phyloP scores from a whole-genome alignment of 2,113 vertebrate species.

The Nycticebus coucang region DNA sequence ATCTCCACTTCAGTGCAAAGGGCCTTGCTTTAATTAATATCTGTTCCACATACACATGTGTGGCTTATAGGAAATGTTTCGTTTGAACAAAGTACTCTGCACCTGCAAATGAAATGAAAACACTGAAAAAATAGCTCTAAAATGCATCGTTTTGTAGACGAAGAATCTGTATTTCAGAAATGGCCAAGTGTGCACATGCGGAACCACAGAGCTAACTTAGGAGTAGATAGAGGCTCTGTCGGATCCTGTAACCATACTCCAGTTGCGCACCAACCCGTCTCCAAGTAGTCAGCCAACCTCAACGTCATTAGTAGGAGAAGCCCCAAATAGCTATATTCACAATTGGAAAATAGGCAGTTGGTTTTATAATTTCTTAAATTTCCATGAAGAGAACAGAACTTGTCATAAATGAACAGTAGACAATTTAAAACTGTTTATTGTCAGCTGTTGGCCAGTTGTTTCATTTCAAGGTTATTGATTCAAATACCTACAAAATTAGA shows the following conservation, averaged over 20 bases:
- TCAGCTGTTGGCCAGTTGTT: conserved; percentile 4
- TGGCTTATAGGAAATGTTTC: background rate
- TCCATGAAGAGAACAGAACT: background rate
- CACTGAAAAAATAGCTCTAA: background rate
- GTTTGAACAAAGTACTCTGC: background rate
- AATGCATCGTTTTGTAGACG: background rate
- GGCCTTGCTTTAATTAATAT: background rate
- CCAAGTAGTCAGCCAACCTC: background rate
- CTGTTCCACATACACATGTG: background rate
- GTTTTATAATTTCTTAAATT: background rate
- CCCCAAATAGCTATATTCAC: background rate
- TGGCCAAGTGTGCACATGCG: fast-evolving
- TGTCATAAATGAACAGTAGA: background rate
- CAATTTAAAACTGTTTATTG: background rate
- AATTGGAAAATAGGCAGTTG: background rate
- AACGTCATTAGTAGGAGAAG: background rate
- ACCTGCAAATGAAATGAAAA: background rate
- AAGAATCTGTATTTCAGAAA: background rate
- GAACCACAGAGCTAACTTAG: background rate
- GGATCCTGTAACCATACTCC: background rate
- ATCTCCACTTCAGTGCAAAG: too few species aligned
- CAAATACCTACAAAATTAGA: conserved; percentile 56
- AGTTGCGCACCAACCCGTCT: fast-evolving
- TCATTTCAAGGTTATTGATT: conserved; percentile 52
- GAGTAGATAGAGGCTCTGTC: background rate